Base-by-base conservation (phyloP, 1,140 invertebrate genomes). In the Sitobion miscanthi region DNA sequence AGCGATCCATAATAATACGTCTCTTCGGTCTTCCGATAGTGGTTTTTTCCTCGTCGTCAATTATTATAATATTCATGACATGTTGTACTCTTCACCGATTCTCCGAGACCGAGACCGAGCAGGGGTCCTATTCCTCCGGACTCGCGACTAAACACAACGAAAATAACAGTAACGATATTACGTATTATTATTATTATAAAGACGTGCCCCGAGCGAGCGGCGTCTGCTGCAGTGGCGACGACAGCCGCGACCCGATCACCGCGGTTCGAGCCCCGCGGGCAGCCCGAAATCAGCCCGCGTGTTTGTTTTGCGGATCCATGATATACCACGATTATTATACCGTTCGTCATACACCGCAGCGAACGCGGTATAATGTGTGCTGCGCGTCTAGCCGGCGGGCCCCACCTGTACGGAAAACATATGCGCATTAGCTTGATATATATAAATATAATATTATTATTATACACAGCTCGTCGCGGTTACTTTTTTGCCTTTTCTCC, bases 231-330 rank as follows among this genome's bases (percentile, higher is more conserved):
- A 77, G 62, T n/a, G 62, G 62, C 62, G n/a, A 77, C 62, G 62
- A 77, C 62, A n/a, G 30, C 8, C 25, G 57, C 62, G 62, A 77
- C 62, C 30, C 30, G n/a, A 77, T 77, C 62, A 77, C 52, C 52
- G 21, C 62, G 30, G 62, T 77, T 77, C 14, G 62, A 14, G 62
- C 3, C 62, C 62, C 62, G 30, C 11, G n/a, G 62, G 62, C 62
- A 7, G n/a, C 62, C 14, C 62, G 62, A 35, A n/a, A 30, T 77
- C 62, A 17, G 62, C 14, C 62, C 30, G 30, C 30, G 30, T 77
- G 62, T 77, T 77, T 77, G 62, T 77, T 77, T 77, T 77, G 62
- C 62, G 62, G 30, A 77, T n/a, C n/a, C 62, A n/a, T 77, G n/a
- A n/a, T n/a, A 77, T 62, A 62, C 30, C n/a, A 14, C 11, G 14